These are phyloP conservation scores for Drosophila flavopinicola DNA, from an alignment of 2,888 invertebrate genomes.

Conservation along the genomic window DNA sequence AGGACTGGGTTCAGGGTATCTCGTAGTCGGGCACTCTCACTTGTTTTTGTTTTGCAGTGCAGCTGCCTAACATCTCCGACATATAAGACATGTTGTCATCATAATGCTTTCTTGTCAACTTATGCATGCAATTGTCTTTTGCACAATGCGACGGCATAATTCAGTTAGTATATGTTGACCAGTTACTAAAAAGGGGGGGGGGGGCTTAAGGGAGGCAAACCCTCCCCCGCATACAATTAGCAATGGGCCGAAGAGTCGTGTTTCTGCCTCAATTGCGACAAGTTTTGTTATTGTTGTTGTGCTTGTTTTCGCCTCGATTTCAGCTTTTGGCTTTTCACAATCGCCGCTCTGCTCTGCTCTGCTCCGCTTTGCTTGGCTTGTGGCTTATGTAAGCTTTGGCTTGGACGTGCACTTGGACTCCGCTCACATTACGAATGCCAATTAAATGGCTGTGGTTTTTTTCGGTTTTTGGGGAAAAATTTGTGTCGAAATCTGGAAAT, in stretches of 20 bases:
- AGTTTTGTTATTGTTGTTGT: conserved; percentile 30
- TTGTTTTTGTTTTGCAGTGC: too few species aligned
- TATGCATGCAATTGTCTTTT: conserved; percentile 61
- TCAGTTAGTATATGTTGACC: conserved; percentile 24
- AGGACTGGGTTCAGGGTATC: too few species aligned
- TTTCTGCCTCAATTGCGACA: conserved; percentile 67
- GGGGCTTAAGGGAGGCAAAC: not conserved
- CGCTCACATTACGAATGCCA: conserved; percentile 56
- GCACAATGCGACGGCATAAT: conserved; percentile 43
- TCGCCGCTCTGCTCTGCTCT: conserved; percentile 16
- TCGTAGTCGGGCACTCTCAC: too few species aligned
- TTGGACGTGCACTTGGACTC: conserved; percentile 39
- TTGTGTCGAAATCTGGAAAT: conserved; percentile 37
- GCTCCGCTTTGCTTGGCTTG: conserved; percentile 6
- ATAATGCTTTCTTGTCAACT: conserved; percentile 28
- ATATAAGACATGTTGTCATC: conserved; percentile 40
- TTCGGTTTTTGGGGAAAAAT: conserved; percentile 22
- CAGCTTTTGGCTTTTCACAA: conserved; percentile 46
- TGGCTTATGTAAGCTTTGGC: conserved; percentile 27
- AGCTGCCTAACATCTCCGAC: conserved; percentile 6
- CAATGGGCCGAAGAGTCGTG: conserved; percentile 50
- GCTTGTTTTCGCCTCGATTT: conserved; percentile 22
- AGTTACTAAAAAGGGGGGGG: not conserved
- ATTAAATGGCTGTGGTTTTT: conserved; percentile 44
- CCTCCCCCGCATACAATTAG: conserved; percentile 55